These are phyloP conservation scores for Notospermus geniculatus DNA, from an alignment of 1,140 invertebrate species.

Conservation along the genomic window DNA sequence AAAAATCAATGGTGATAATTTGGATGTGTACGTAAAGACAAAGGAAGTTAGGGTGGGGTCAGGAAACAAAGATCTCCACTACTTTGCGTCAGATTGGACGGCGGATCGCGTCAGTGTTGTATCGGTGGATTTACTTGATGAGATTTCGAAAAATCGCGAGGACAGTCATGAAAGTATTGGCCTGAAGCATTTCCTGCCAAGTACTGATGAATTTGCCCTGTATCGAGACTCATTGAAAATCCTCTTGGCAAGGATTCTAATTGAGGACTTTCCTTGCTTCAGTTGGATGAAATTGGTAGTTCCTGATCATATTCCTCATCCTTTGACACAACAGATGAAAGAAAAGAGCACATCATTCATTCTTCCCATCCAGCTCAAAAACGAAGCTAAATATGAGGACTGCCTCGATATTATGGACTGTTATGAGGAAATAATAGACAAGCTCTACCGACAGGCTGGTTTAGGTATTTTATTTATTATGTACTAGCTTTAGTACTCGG, in stretches of 20 bases:
- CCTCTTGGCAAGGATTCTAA: not conserved
- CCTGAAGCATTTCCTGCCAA: not conserved
- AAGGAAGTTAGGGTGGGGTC: too few relatives aligned
- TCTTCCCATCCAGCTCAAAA: conserved; percentile 1
- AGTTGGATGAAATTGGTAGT: not conserved
- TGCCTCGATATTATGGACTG: not conserved
- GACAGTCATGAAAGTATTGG: too few relatives aligned
- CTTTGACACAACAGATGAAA: not conserved
- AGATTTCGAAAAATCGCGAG: too few relatives aligned
- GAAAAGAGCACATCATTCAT: not conserved
- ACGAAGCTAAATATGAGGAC: not conserved
- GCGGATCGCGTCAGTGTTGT: too few relatives aligned
- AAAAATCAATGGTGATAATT: too few relatives aligned
- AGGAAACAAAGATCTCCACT: too few relatives aligned
- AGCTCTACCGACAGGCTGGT: not conserved
- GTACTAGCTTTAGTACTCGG: not conserved
- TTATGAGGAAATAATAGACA: not conserved
- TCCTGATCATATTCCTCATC: not conserved
- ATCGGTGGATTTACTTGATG: not conserved
- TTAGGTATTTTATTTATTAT: too few relatives aligned
- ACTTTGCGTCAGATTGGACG: conserved; percentile 4
- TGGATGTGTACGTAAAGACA: too few relatives aligned
- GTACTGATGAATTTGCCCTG: not conserved
- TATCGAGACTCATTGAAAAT: not conserved
- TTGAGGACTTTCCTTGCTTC: not conserved